Evolutionary conservation across 2,113 vertebrate genomes (phyloP), one percentile per base, ranked within the genome.

Genomic region (Laterallus jamaicensis): DNA sequence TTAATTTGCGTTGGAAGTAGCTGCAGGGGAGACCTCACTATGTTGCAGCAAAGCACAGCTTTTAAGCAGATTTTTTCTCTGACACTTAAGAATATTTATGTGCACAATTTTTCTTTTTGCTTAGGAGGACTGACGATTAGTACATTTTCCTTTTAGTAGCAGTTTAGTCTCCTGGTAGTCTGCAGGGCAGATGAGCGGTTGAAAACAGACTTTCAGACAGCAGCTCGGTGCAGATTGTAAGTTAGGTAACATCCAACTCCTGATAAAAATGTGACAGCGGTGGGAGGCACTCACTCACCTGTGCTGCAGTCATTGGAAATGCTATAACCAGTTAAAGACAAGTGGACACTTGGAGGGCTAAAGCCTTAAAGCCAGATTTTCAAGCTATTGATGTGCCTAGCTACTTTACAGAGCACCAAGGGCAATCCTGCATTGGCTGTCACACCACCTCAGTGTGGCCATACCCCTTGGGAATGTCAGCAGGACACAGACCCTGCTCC

Each of bases 401-500:
- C 22, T 66, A 29, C 39, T 31, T 76, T 49, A n/a, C 39, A 63
- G 64, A 58, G 59, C 40, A 37, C 17, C 15, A 5, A 5, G 67
- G 31, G 28, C 35, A 18, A 35, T 21, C 28, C 54, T 4, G 0
- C 2, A 2, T 18, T 40, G 66, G n/a, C 56, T 83, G 64, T 39
- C 19, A 64, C 49, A 32, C 59, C n/a, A 20, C n/a, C 64, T 71
- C 1, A 1, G 5, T 35, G 35, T 18, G 40, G 21, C 66, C 2
- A 2, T 25, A 39, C 21, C 8, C 2, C 15, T 13, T 1, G 1
- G 29, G 42, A 37, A 19, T 56, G 49, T 26, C 4, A 0, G n/a
- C 10, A 13, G 68, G n/a, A 80, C 62, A 35, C 13, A 19, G 44
- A 25, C 42, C 12, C 25, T 4, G 5, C 58, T 67, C 17, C 69